Conservation (phyloP, 2,888 invertebrate species). For the Colostygia pectinataria region DNA sequence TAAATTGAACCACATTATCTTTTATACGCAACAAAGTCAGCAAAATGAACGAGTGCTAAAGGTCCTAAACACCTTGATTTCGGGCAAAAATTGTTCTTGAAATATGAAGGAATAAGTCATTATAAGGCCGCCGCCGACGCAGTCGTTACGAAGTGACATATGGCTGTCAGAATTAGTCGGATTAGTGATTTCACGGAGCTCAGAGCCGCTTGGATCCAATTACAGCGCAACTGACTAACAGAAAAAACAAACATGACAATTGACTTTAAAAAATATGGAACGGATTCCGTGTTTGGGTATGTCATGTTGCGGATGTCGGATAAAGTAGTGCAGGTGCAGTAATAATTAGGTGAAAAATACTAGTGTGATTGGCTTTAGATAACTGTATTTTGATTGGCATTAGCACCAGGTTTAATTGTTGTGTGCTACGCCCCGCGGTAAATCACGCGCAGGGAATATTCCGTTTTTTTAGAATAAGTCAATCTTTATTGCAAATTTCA, state of each 20-base stretch:
- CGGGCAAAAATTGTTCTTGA: constrained; percentile 28
- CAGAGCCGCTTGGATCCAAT: constrained; percentile 72
- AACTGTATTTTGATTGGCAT: neutral
- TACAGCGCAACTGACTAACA: constrained; percentile 72
- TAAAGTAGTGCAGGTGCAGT: constrained; percentile 49
- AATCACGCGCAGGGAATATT: too few species aligned
- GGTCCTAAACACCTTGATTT: constrained; percentile 17
- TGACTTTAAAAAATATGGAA: constrained; percentile 62
- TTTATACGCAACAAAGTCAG: too few species aligned
- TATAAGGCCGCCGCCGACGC: constrained; percentile 42
- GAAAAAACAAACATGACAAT: constrained; percentile 68
- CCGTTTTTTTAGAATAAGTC: too few species aligned
- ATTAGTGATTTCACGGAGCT: constrained; percentile 81
- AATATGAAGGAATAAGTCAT: constrained; percentile 36
- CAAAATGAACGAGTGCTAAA: neutral
- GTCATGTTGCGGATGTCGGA: constrained; percentile 50
- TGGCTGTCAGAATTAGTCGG: constrained; percentile 82
- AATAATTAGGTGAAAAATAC: constrained; percentile 5
- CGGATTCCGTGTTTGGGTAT: constrained; percentile 49
- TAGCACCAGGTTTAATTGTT: too few species aligned
- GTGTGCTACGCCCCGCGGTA: too few species aligned
- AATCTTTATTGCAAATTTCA: too few species aligned
- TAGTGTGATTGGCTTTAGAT: constrained; percentile 7
- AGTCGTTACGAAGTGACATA: constrained; percentile 78
- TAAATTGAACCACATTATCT: too few species aligned